Conservation (phyloP, 2,888 invertebrate genomes). For the Aradus depressus region DNA sequence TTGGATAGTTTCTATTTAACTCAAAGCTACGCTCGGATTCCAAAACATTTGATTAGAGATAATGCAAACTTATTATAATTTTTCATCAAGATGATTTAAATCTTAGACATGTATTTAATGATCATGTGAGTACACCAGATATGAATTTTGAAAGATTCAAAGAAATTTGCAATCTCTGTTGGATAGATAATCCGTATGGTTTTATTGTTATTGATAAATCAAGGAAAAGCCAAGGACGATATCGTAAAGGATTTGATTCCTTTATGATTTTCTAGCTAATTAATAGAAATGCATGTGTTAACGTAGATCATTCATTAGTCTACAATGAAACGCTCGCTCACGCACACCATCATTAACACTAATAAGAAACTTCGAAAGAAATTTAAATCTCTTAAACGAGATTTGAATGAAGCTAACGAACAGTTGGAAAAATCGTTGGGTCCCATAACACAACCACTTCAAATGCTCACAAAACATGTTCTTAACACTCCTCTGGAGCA, state of each 20-base stretch:
- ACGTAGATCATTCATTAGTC: no score
- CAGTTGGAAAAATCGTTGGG: no score
- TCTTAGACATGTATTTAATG: conserved; percentile 13
- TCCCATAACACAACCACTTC: no score
- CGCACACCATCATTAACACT: no score
- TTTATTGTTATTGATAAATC: conserved; percentile 14
- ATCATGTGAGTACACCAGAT: conserved; percentile 9
- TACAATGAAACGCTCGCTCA: no score
- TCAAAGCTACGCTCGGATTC: conserved; percentile 33
- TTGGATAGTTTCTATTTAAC: conserved; percentile 35
- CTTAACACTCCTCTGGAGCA: no score
- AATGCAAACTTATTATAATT: conserved; percentile 3
- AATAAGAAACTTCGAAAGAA: no score
- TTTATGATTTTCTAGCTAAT: no score
- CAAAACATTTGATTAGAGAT: conserved; percentile 14
- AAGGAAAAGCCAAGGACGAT: conserved; percentile 4
- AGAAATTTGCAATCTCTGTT: conserved; percentile 4
- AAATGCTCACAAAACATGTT: no score
- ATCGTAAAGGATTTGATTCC: conserved; percentile 5
- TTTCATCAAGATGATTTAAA: not conserved
- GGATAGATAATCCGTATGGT: conserved; percentile 8
- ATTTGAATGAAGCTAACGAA: no score
- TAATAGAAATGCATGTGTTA: no score
- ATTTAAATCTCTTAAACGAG: no score
- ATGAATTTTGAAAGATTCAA: conserved; percentile 9